Conservation (phyloP, 2,113 vertebrate genomes). For the Dasyornis broadbenti region DNA sequence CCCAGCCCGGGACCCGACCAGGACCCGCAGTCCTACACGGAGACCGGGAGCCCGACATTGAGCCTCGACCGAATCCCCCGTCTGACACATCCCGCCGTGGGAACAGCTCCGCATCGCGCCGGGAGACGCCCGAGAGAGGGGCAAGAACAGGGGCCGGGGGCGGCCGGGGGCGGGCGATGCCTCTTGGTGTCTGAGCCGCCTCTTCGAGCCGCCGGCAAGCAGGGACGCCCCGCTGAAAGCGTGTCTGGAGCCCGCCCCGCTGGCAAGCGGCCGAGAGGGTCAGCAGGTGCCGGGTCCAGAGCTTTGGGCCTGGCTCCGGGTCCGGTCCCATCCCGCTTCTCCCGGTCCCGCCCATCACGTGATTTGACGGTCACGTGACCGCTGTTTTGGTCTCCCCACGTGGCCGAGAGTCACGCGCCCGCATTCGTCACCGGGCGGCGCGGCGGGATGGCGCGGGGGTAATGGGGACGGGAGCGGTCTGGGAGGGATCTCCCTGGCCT, state of each 20-base stretch:
- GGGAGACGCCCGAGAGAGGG: not conserved
- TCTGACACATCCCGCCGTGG: too few relatives aligned
- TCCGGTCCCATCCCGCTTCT: not conserved
- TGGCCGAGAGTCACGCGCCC: not conserved
- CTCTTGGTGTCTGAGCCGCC: not conserved
- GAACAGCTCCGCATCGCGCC: not conserved
- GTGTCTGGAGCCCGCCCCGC: not conserved
- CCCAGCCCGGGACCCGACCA: not conserved
- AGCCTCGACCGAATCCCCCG: accelerated
- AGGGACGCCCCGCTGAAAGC: too few relatives aligned
- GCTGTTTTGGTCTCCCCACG: not conserved
- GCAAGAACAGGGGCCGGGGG: too few relatives aligned
- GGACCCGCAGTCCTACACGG: not conserved
- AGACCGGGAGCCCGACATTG: not conserved
- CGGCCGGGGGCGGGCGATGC: too few relatives aligned
- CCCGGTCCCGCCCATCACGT: not conserved
- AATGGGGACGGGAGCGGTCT: not conserved
- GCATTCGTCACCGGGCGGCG: not conserved
- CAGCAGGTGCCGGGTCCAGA: accelerated
- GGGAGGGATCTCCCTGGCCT: too few relatives aligned
- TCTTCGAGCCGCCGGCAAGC: not conserved
- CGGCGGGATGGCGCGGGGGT: not conserved
- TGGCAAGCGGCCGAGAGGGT: not conserved
- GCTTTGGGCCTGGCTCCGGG: too few relatives aligned
- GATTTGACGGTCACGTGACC: accelerated